Percentiles rank a stretch among this genome's conserved stretches.
Conservation (phyloP, 2,888 invertebrate genomes). For the Diachrysia chrysitis region DNA sequence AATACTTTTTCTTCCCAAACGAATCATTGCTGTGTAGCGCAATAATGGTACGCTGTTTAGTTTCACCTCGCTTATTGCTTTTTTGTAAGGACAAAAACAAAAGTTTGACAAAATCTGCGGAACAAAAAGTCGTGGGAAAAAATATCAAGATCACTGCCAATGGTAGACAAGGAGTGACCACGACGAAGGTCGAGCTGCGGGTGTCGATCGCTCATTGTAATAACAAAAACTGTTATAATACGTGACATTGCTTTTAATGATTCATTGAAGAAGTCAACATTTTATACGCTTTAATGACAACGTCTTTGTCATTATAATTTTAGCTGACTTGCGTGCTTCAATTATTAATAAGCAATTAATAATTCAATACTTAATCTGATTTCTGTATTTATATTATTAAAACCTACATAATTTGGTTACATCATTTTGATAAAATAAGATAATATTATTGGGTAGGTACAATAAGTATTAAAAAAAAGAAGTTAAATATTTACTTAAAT, state of each 20-base stretch:
- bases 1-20: conserved; percentile 65
- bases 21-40: conserved; percentile 69
- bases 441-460: too few relatives aligned
- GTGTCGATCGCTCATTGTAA: conserved; percentile 43
- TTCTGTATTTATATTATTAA: too few relatives aligned
- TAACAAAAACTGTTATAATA: conserved; percentile 51
- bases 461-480: too few relatives aligned
- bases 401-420: too few relatives aligned
- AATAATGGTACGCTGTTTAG: conserved; percentile 65
- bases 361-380: too few relatives aligned
- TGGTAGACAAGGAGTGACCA: conserved; percentile 71
- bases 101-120: conserved; percentile 68
- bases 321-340: not conserved
- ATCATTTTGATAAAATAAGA: too few relatives aligned
- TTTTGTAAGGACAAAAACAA: conserved; percentile 69
- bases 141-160: conserved; percentile 86
- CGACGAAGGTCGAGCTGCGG: conserved; percentile 60
- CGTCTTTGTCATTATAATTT: not conserved
- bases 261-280: conserved; percentile 36
- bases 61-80: conserved; percentile 67
- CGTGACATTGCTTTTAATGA: conserved; percentile 47
- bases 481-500: too few relatives aligned
- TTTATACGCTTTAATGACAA: conserved; percentile 11
- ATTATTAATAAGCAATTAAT: too few relatives aligned
- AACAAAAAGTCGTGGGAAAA: conserved; percentile 71